Base-by-base conservation (phyloP, 2,797 vertebrate species). In the Adelosebastes latens region DNA sequence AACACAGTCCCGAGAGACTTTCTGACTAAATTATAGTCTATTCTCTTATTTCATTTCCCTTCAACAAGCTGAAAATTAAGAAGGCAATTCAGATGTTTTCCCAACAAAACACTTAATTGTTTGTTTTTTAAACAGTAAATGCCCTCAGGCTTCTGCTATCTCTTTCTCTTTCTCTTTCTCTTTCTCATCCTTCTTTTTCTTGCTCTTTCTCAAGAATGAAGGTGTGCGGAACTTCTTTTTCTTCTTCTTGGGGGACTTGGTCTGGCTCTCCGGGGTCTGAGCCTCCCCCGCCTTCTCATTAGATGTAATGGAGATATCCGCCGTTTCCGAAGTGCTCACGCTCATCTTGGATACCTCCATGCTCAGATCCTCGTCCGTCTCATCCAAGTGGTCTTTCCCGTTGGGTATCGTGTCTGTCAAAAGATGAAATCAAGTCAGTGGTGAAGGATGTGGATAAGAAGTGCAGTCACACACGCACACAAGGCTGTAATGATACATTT, bases 141-240 rank as follows among this genome's bases (percentile, higher is more conserved):
- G 32, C 39, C 32, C 76, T 92, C 82, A 93, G 24, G 87, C 90
- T 68, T 95, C 93, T 2, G 75, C 61, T 20, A 18, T 20, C 42
- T 46, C 42, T 49, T 46, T 46, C 42, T 46, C 42, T 49, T 46
- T 46, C 42, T 42, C 39, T 71, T 94, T 98, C 61, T 90, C 97
- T 89, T 98, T 97, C 8, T 96, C 95, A 39, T 97, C 97, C 82
- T 98, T 97, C 95, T 97, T 97, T 92, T 99, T 99, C 95, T 98
- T 99, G 87, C 95, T 98, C 93, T 97, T 99, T 82, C 97, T 98
- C 91, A 99, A 93, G 93, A 99, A 99, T 4, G 98, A 99, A 4
- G 97, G 98, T 59, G 98, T 99, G 86, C 97, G 97, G 90, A 99
- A 99, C 93, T 98, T 98, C 95, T 98, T 99, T 88, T 99, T 99